Evolutionary conservation across 2,797 vertebrate genomes (phyloP).

Genomic region (Anomalospiza imberbis): DNA sequence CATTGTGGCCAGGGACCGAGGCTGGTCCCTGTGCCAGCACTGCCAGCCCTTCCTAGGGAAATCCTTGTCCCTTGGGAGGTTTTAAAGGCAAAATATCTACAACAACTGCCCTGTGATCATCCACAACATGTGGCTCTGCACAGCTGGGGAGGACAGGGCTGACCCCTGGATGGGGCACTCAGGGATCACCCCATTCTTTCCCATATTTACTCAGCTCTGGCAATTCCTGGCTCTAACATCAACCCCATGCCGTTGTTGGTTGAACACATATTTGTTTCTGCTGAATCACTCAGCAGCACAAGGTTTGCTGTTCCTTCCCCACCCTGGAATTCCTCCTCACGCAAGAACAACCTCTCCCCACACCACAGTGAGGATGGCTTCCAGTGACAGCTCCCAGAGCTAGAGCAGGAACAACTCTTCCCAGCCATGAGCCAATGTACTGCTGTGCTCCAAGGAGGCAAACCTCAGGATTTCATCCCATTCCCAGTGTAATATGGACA

Average conservation of each 20-base stretch:
- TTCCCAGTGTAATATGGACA: neutral
- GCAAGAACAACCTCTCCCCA: neutral
- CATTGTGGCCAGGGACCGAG: neutral
- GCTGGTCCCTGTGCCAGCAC: neutral
- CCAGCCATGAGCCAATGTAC: rapidly evolving
- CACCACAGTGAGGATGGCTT: rapidly evolving
- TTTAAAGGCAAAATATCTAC: neutral
- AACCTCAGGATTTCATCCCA: neutral
- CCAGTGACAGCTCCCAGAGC: neutral
- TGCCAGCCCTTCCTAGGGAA: neutral
- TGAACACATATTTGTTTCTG: neutral
- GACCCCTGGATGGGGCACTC: neutral
- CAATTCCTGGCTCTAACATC: neutral
- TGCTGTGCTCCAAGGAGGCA: rapidly evolving
- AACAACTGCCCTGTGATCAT: neutral
- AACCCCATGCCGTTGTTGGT: rapidly evolving
- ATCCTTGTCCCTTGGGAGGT: neutral
- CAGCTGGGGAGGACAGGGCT: neutral
- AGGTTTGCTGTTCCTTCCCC: neutral
- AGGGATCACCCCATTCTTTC: neutral
- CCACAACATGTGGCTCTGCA: neutral
- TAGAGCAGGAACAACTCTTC: neutral
- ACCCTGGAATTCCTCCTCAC: neutral
- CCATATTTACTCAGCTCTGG: neutral
- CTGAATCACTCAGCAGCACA: neutral